Evolutionary conservation across 2,888 invertebrate genomes (phyloP), one percentile per base, ranked within the genome.

Genomic region (Schizotus pectinicornis): DNA sequence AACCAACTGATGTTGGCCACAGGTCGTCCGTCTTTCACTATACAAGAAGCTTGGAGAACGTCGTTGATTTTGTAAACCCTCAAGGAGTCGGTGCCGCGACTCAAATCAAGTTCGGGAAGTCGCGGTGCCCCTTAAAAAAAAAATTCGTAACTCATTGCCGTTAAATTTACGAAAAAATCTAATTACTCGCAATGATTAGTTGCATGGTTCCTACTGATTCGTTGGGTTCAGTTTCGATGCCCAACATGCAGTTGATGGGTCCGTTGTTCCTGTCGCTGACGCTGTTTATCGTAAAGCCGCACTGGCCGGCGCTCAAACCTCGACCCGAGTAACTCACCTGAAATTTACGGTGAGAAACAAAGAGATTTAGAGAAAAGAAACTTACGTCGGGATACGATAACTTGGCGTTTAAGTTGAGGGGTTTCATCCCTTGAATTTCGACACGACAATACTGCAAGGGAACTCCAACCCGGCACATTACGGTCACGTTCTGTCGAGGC

Each of bases 1-100:
- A 81, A 88, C 86, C 92, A 89, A n/a, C 85, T 83, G 64, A 92
- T 86, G 69, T 87, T 90, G 0, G 92, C 90, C 0, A 88, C 86
- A 0, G 92, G 92, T 68, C 91, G 81, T 3, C 90, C 91, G 59
- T 86, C 84, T 46, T 84, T 81, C 0, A 90, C 88, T 35, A 84
- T 78, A 76, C 92, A 92, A 58, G 84, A 84, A 0, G 89, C 89
- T 66, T 79, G 79, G 70, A 92, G 81, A 9, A 78, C 78, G 11
- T 88, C 87, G 1, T 86, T 87, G 47, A 87, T 86, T 65, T 78
- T 82, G 79, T 84, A 88, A 5, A 77, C 77, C 52, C 75, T 70
- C 0, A 81, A 64, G 41, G 76, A 76, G 50, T 79, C 78, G 7
- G 76, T 70, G 8, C 79, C 78, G 43, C 78, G 75, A 53, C 76